phyloP scores from a whole-genome alignment of 2,113 vertebrate species.

The Centropus bengalensis region DNA sequence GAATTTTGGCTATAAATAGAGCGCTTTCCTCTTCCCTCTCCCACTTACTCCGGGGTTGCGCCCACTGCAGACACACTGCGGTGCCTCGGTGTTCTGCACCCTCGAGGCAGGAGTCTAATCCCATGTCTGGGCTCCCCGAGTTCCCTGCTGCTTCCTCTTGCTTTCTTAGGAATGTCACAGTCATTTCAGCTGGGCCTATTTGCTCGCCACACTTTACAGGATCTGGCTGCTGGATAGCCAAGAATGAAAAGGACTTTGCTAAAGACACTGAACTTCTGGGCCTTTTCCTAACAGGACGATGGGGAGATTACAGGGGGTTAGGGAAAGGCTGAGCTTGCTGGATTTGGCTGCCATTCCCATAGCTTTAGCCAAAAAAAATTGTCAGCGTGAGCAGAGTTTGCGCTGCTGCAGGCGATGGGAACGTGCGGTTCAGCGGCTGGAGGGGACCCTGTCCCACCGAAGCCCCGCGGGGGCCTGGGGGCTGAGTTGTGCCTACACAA shows the following conservation, averaged over 20 bases:
- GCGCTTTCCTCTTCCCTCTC: constrained; percentile 32
- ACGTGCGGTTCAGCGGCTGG: neutral
- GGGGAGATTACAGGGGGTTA: constrained; percentile 52
- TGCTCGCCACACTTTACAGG: constrained; percentile 18
- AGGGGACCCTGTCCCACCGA: neutral
- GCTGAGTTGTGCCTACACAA: neutral
- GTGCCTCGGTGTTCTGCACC: neutral
- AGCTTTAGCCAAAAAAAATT: constrained; percentile 15
- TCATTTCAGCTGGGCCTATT: constrained; percentile 7
- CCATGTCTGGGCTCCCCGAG: neutral
- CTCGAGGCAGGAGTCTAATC: constrained; percentile 11
- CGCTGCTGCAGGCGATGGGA: neutral
- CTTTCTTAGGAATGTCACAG: constrained; percentile 14
- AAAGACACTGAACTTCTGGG: constrained; percentile 1
- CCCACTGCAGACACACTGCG: neutral
- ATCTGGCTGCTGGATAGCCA: constrained; percentile 10
- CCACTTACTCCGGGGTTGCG: constrained; percentile 7
- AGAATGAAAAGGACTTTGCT: neutral
- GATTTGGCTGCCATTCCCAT: constrained; percentile 37
- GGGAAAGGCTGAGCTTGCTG: constrained; percentile 26
- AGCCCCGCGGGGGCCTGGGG: neutral
- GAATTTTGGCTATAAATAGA: constrained; percentile 49
- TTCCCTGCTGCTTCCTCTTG: constrained; percentile 7
- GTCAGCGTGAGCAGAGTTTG: neutral
- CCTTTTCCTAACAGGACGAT: constrained; percentile 44